phyloP scores from a whole-genome alignment of 1,140 invertebrate genomes.

The Trichoplusia ni region DNA sequence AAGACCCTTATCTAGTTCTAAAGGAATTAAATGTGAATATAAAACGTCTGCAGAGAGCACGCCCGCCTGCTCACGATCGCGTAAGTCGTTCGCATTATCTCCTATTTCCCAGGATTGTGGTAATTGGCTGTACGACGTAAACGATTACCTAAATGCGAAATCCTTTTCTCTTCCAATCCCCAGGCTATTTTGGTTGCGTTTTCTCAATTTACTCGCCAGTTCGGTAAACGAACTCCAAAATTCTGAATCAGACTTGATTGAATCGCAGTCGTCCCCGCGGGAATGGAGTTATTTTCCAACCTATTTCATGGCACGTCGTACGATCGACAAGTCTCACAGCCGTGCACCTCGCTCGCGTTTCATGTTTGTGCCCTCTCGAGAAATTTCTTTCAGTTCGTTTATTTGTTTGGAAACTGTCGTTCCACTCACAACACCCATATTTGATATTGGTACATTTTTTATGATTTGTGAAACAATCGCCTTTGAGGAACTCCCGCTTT shows the following conservation, averaged over 20 bases:
- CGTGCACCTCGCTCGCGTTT: constrained; percentile 44
- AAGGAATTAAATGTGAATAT: constrained; percentile 9
- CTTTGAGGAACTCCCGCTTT: constrained; percentile 12
- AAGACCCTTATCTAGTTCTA: background rate
- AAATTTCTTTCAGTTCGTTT: constrained; percentile 75
- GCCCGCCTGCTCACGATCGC: constrained; percentile 3
- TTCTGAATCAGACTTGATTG: constrained; percentile 78
- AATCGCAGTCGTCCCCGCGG: constrained; percentile 69
- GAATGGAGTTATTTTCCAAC: constrained; percentile 75
- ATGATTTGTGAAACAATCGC: constrained; percentile 32
- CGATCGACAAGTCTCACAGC: constrained; percentile 55
- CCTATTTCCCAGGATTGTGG: background rate
- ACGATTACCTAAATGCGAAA: constrained; percentile 30
- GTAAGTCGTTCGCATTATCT: constrained; percentile 10
- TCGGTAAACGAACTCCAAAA: constrained; percentile 76
- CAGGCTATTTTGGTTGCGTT: constrained; percentile 58
- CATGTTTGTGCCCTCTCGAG: constrained; percentile 64
- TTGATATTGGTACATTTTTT: constrained; percentile 41
- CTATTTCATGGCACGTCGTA: constrained; percentile 69
- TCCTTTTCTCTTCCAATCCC: constrained; percentile 30
- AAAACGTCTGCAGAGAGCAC: background rate
- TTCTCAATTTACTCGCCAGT: constrained; percentile 53
- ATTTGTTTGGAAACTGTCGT: constrained; percentile 59
- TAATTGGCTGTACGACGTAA: constrained; percentile 27
- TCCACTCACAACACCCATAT: constrained; percentile 45